A percentile compares a stretch with the other conserved stretches of the same genome.
Conservation (phyloP, 2,797 vertebrate genomes). For the Choloepus didactylus region DNA sequence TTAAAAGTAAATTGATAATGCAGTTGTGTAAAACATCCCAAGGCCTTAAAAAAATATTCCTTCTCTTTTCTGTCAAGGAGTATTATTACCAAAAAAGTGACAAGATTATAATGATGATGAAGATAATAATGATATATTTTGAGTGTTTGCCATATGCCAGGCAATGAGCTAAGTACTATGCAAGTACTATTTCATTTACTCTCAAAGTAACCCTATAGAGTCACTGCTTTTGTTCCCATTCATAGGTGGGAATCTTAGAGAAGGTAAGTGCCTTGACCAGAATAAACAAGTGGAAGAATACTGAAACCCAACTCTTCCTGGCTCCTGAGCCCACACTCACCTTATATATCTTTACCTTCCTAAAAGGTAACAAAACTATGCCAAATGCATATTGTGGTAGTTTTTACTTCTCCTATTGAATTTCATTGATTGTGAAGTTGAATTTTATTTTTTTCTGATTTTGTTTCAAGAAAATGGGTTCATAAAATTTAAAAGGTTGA, state of each 20-base stretch:
- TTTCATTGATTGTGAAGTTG: not conserved
- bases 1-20: constrained; percentile 35
- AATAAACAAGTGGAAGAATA: not conserved
- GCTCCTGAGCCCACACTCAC: not conserved
- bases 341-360: not conserved
- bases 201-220: not conserved
- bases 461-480: constrained; percentile 45
- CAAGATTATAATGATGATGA: not conserved
- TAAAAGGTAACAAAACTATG: not conserved
- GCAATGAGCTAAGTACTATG: not conserved
- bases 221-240: not conserved
- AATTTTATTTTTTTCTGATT: constrained; percentile 46
- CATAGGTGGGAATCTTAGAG: not conserved
- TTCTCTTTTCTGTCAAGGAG: constrained; percentile 10
- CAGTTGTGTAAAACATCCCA: constrained; percentile 19
- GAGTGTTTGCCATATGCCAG: not conserved
- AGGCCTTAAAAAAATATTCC: not conserved
- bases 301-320: not conserved
- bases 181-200: not conserved
- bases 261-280: not conserved
- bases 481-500: constrained; percentile 39
- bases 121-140: not conserved
- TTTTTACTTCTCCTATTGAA: not conserved
- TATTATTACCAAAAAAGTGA: not conserved
- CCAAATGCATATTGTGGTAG: not conserved